A percentile compares a stretch with the other conserved stretches of the same genome.
These are phyloP conservation scores for Aporophyla lueneburgensis DNA, from an alignment of 2,888 invertebrate genomes.

Conservation along the genomic window DNA sequence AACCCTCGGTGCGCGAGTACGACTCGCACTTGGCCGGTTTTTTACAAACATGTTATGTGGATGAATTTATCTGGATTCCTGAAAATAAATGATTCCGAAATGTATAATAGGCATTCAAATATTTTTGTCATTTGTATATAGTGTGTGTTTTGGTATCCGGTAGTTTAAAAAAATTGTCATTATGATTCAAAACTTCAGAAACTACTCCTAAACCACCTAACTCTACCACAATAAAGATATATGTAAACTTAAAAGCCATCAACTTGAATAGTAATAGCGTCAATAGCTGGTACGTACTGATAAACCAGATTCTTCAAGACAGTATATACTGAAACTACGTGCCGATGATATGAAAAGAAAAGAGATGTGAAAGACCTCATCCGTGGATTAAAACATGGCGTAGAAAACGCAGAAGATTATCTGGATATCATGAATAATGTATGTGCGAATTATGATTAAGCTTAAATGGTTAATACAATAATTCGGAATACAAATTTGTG, in stretches of 20 bases:
- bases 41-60: too few species aligned
- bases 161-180: constrained; percentile 18
- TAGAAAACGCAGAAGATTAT: constrained; percentile 15
- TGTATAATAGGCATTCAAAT: constrained; percentile 11
- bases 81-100: background rate
- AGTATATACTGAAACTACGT: background rate
- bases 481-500: constrained; percentile 9
- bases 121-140: background rate
- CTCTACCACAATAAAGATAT: background rate
- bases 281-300: background rate
- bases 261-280: background rate
- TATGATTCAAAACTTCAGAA: constrained; percentile 5
- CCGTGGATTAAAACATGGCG: constrained; percentile 27
- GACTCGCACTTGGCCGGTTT: too few species aligned
- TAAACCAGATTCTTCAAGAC: background rate
- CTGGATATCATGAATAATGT: constrained; percentile 43
- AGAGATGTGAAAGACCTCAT: constrained; percentile 34
- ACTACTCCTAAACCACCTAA: background rate
- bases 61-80: background rate
- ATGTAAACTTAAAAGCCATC: background rate
- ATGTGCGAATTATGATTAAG: constrained; percentile 20
- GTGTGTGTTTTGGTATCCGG: background rate
- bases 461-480: constrained; percentile 26
- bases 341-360: constrained; percentile 17
- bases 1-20: too few species aligned